Evolutionary conservation across 2,888 invertebrate genomes (phyloP).

Genomic region (Creontiades dilutus): DNA sequence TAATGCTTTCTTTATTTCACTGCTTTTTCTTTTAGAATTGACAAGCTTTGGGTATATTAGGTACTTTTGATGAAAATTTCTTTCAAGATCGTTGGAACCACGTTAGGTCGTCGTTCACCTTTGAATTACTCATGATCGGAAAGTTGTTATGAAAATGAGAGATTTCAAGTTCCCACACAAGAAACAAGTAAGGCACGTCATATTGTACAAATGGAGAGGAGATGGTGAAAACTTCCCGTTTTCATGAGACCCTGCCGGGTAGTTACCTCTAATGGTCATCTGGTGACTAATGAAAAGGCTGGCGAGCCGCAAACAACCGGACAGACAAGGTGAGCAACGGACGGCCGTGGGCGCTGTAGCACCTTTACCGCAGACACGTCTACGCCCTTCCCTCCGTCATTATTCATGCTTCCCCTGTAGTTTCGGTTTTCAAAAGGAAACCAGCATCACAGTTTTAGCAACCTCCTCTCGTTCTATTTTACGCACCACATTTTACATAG

Average conservation of each 20-base stretch:
- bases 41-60: too few relatives aligned
- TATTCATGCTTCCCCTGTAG: constrained; percentile 30
- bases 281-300: constrained; percentile 52
- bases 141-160: too few relatives aligned
- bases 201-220: neutral
- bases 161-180: too few relatives aligned
- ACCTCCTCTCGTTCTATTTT: neutral
- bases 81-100: too few relatives aligned
- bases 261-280: constrained; percentile 52
- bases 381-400: constrained; percentile 28
- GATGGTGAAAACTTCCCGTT: neutral
- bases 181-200: neutral
- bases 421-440: constrained; percentile 19
- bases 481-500: neutral
- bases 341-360: constrained; percentile 7
- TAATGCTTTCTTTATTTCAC: too few relatives aligned
- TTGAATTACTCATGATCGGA: too few relatives aligned
- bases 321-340: constrained; percentile 34
- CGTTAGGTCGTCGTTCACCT: too few relatives aligned
- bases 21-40: too few relatives aligned
- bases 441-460: neutral
- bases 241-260: constrained; percentile 10
- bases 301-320: constrained; percentile 53
- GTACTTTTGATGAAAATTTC: too few relatives aligned
- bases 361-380: constrained; percentile 49